phyloP scores from a whole-genome alignment of 2,797 vertebrate species.

The Acanthornis magna region DNA sequence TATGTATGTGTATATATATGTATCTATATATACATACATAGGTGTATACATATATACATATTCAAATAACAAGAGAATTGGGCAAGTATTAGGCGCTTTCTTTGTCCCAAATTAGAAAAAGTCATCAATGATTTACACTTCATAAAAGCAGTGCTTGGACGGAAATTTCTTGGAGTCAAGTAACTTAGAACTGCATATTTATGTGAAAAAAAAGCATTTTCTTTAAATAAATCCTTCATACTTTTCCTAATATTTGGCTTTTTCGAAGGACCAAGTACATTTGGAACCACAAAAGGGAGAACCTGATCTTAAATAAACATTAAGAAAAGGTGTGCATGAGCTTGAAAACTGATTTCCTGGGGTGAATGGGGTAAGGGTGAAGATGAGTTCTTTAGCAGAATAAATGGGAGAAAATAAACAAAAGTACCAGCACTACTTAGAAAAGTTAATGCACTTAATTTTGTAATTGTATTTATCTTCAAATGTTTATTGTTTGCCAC shows the following conservation, averaged over 20 bases:
- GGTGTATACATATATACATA: too few relatives aligned
- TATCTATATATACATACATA: background rate
- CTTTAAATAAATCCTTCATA: background rate
- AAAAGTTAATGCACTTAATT: background rate
- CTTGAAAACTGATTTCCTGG: background rate
- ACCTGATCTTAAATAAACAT: background rate
- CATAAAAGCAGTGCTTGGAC: background rate
- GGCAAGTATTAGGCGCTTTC: background rate
- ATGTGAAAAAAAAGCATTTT: background rate
- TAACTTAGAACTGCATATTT: background rate
- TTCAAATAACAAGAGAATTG: background rate
- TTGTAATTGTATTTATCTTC: background rate
- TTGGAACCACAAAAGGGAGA: background rate
- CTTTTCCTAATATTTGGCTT: background rate
- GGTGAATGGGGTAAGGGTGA: background rate
- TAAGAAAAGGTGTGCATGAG: background rate
- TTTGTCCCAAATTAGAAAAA: background rate
- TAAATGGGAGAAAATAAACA: background rate
- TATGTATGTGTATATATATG: background rate
- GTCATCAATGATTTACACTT: background rate
- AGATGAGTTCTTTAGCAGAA: background rate
- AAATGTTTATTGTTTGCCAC: background rate
- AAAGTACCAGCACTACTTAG: background rate
- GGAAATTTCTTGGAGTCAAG: background rate
- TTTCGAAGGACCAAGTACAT: background rate